Conservation (phyloP, 1,140 invertebrate genomes). For the Glossosoma conforme region DNA sequence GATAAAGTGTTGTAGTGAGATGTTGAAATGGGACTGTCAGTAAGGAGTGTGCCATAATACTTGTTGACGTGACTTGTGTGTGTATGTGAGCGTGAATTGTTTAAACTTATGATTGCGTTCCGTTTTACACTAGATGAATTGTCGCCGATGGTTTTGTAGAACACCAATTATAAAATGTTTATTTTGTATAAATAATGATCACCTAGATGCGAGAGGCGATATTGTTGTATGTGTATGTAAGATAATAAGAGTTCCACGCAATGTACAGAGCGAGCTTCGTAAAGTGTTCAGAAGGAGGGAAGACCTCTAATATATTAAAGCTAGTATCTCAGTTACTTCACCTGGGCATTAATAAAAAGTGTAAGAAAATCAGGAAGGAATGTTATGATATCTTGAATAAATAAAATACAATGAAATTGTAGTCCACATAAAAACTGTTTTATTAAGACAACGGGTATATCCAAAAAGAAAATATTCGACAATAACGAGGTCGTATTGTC, state of each 20-base stretch:
- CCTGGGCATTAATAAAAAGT: constrained; percentile 2
- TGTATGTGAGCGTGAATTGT: neutral
- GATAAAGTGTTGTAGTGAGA: no score
- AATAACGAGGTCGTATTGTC: constrained; percentile 15
- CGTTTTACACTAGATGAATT: constrained; percentile 13
- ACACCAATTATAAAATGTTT: constrained; percentile 11
- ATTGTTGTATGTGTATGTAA: no score
- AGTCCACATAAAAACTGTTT: constrained; percentile 33
- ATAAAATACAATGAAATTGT: constrained; percentile 31
- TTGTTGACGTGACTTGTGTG: no score
- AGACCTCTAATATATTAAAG: neutral
- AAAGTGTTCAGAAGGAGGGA: no score
- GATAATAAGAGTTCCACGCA: no score
- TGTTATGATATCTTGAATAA: constrained; percentile 28
- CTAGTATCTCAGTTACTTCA: no score
- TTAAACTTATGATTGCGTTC: constrained; percentile 5
- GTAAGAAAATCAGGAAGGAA: constrained; percentile 21
- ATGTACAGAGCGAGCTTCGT: no score
- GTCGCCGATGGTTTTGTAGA: constrained; percentile 10
- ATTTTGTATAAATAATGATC: constrained; percentile 11
- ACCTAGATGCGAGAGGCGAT: neutral
- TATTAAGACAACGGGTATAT: constrained; percentile 31
- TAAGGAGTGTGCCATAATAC: no score
- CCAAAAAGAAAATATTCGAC: constrained; percentile 25
- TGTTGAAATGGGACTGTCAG: no score